phyloP scores from a whole-genome alignment of 2,888 invertebrate species.

The Drosophila emarginata region DNA sequence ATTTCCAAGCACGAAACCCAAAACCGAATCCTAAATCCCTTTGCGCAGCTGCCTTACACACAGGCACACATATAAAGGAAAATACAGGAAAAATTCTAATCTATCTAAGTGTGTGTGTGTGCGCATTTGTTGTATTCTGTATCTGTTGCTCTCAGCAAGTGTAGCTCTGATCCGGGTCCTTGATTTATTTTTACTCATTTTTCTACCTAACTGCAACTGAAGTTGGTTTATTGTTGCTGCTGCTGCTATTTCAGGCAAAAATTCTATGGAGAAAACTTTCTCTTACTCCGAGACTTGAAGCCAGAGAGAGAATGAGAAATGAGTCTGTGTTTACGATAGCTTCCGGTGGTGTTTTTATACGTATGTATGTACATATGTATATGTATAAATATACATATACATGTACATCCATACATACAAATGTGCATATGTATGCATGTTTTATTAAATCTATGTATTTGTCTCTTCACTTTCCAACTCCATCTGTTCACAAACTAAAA shows the following conservation, averaged over 20 bases:
- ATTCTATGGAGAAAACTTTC: conserved; percentile 60
- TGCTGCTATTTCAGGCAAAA: conserved; percentile 38
- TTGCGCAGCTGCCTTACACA: conserved; percentile 62
- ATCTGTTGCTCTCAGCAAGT: conserved; percentile 66
- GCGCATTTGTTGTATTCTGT: conserved; percentile 18
- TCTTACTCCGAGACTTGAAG: conserved; percentile 1
- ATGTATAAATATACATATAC: too few relatives aligned
- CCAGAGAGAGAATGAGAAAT: conserved; percentile 16
- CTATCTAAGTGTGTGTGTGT: conserved; percentile 7
- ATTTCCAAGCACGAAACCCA: conserved; percentile 54
- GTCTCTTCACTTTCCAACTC: conserved; percentile 14
- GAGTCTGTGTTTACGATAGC: conserved; percentile 46
- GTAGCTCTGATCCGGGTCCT: conserved; percentile 65
- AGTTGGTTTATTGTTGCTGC: conserved; percentile 38
- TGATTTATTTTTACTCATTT: conserved; percentile 71
- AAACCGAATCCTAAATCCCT: conserved; percentile 58
- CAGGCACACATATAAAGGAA: conserved; percentile 27
- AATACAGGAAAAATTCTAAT: conserved; percentile 35
- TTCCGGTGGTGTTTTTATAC: conserved; percentile 69
- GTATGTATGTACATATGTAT: neutral
- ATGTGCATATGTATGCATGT: too few relatives aligned
- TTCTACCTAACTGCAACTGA: conserved; percentile 56
- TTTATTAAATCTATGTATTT: neutral
- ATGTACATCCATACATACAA: too few relatives aligned
- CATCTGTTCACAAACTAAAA: conserved; percentile 38